These are phyloP conservation scores for Phymatocera aterrima DNA, from an alignment of 2,888 invertebrate genomes.

Conservation along the genomic window DNA sequence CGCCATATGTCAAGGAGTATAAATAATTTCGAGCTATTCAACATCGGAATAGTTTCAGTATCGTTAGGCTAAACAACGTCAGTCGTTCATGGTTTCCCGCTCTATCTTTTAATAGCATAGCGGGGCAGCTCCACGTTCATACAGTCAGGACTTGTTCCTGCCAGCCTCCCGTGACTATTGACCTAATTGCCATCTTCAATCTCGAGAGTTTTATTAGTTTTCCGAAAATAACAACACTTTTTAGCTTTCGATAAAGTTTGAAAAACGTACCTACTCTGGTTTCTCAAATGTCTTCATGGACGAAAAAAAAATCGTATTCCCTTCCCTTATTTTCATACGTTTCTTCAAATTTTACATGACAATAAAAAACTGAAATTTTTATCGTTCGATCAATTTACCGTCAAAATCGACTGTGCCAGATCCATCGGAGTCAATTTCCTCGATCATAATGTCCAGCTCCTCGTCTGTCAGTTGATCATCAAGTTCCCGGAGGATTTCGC, in stretches of 20 bases:
- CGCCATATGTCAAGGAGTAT: conserved; percentile 50
- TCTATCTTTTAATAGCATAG: conserved; percentile 35
- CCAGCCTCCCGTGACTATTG: conserved; percentile 15
- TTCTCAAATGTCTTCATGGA: too few relatives aligned
- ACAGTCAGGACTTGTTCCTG: conserved; percentile 47
- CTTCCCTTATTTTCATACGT: too few relatives aligned
- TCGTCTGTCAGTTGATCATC: conserved; percentile 97
- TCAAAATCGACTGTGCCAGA: conserved; percentile 99
- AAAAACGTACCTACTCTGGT: too few relatives aligned
- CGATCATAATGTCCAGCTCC: conserved; percentile 97
- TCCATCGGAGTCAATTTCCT: conserved; percentile 98
- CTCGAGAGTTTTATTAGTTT: background rate
- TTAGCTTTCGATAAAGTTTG: too few relatives aligned
- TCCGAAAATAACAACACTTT: too few relatives aligned
- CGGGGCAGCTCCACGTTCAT: conserved; percentile 42
- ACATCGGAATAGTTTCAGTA: conserved; percentile 51
- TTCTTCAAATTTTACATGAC: too few relatives aligned
- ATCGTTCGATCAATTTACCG: too few relatives aligned
- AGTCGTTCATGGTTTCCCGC: conserved; percentile 18
- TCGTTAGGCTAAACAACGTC: conserved; percentile 23
- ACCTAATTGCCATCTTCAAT: background rate
- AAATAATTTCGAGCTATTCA: conserved; percentile 56
- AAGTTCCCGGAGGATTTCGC: conserved; percentile 96
- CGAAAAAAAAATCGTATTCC: too few relatives aligned
- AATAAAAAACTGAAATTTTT: too few relatives aligned